These are phyloP conservation scores for Boleophthalmus pectinirostris DNA, from an alignment of 2,113 vertebrate genomes.

Conservation along the genomic window DNA sequence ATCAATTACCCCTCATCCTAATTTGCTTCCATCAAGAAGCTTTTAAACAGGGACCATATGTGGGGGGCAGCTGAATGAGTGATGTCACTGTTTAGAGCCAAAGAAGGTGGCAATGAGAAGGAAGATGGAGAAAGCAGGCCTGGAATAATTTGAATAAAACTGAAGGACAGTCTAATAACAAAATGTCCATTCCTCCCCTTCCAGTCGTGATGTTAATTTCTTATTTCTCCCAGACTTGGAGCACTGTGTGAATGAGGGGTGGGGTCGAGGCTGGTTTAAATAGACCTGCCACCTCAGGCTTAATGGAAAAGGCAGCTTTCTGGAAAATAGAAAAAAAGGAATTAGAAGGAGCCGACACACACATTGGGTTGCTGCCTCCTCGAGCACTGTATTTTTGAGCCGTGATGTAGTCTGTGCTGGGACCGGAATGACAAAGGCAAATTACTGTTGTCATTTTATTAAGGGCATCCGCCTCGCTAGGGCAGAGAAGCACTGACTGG, in stretches of 20 bases:
- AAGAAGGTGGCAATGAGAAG: conserved; percentile 33
- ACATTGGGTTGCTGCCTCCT: conserved; percentile 86
- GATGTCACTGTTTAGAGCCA: conserved; percentile 84
- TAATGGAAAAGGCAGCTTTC: conserved; percentile 99
- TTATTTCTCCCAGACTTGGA: conserved; percentile 90
- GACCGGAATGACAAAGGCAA: conserved; percentile 98
- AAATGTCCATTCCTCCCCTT: conserved; percentile 78
- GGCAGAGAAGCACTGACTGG: conserved; percentile 83
- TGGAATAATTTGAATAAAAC: conserved; percentile 78
- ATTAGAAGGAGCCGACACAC: conserved; percentile 97
- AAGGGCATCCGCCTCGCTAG: conserved; percentile 96
- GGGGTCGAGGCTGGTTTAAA: conserved; percentile 95
- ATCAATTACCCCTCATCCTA: conserved; percentile 98
- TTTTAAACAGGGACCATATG: conserved; percentile 96
- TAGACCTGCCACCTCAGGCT: conserved; percentile 97
- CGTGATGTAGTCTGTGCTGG: conserved; percentile 84
- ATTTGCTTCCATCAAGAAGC: conserved; percentile 93
- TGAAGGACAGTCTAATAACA: conserved; percentile 97
- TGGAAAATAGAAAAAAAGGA: conserved; percentile 99
- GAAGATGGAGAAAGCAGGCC: conserved; percentile 47
- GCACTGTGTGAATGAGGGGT: conserved; percentile 90
- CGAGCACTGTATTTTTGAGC: conserved; percentile 99
- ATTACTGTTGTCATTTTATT: conserved; percentile 99
- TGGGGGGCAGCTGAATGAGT: conserved; percentile 85
- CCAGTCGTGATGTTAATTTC: conserved; percentile 95